phyloP scores from a whole-genome alignment of 1,140 invertebrate species.

The Oreohelix idahoensis region DNA sequence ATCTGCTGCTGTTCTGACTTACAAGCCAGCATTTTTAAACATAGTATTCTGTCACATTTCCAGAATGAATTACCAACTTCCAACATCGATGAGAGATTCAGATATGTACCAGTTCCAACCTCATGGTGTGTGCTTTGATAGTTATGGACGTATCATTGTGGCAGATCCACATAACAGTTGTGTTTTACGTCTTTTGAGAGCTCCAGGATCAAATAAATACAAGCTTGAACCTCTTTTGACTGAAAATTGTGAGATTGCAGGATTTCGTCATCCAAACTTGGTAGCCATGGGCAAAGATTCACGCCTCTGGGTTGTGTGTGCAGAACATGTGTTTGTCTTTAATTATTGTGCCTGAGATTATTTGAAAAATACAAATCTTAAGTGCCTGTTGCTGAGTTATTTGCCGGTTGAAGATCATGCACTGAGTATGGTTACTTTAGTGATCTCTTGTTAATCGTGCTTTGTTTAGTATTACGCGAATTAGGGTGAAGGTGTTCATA shows the following conservation, averaged over 20 bases:
- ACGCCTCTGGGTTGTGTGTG: conserved; percentile 5
- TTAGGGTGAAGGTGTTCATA: too few species aligned
- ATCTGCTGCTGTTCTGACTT: too few species aligned
- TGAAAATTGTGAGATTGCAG: not conserved
- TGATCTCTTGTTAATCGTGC: too few species aligned
- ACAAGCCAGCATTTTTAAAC: too few species aligned
- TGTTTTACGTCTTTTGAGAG: conserved; percentile 13
- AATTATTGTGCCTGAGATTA: too few species aligned
- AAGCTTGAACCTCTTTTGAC: not conserved
- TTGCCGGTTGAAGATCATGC: too few species aligned
- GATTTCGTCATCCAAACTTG: not conserved
- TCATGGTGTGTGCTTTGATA: conserved; percentile 22
- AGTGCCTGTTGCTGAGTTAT: too few species aligned
- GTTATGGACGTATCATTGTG: conserved; percentile 29
- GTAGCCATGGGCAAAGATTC: conserved; percentile 9
- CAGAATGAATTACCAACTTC: not conserved
- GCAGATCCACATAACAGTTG: conserved; percentile 5
- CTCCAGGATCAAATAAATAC: not conserved
- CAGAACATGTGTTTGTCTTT: not conserved
- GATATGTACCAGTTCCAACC: not conserved
- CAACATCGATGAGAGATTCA: not conserved
- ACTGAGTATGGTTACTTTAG: too few species aligned
- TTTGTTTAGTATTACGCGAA: too few species aligned
- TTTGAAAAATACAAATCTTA: too few species aligned
- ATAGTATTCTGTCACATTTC: not conserved